Conservation (phyloP, 2,888 invertebrate genomes). For the Pristionchus exspectatus region DNA sequence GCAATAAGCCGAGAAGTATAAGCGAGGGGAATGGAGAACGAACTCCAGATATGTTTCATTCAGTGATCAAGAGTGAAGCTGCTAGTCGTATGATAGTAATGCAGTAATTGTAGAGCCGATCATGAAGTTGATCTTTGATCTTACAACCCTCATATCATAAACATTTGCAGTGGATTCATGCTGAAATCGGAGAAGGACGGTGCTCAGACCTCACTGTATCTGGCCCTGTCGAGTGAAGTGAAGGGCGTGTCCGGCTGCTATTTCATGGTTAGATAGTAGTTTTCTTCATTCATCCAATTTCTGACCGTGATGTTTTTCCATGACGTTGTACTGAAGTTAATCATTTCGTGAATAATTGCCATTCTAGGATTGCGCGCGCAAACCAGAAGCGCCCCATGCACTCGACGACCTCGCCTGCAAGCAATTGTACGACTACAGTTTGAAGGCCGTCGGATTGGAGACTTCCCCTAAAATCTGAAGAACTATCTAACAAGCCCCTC, state of each 20-base stretch:
- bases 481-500: background rate
- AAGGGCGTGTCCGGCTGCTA: slow-evolving; percentile 88
- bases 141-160: background rate
- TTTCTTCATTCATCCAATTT: too few species aligned
- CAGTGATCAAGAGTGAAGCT: background rate
- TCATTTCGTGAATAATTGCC: background rate
- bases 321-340: background rate
- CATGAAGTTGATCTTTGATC: background rate
- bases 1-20: background rate
- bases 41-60: background rate
- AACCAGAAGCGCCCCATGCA: slow-evolving; percentile 65
- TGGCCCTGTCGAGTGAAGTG: slow-evolving; percentile 86
- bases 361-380: slow-evolving; percentile 43
- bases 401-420: slow-evolving; percentile 72
- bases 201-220: slow-evolving; percentile 87
- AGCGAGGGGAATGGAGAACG: background rate
- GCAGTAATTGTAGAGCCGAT: background rate
- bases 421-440: slow-evolving; percentile 75
- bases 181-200: slow-evolving; percentile 87
- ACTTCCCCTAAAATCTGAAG: background rate
- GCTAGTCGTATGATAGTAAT: background rate
- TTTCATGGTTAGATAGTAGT: slow-evolving; percentile 79
- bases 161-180: slow-evolving; percentile 72
- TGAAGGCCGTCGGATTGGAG: slow-evolving; percentile 59
- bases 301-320: too few species aligned